A percentile compares a stretch with the other conserved stretches of the same genome.
Conservation (phyloP, 1,140 invertebrate genomes). For the Latrodectus geometricus region DNA sequence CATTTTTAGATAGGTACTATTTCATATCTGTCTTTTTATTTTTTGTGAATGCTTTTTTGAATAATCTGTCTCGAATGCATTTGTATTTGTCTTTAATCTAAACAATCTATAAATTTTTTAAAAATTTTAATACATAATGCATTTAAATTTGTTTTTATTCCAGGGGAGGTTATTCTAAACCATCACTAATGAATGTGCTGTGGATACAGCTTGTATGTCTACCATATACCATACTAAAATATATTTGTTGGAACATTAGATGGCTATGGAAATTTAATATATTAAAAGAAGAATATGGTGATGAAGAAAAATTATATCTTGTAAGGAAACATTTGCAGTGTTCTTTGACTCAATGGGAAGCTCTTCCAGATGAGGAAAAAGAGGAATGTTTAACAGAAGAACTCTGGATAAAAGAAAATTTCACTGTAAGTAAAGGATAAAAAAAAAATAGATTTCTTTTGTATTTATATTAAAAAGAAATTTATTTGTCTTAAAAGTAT, state of each 20-base stretch:
- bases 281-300: constrained; percentile 80
- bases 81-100: too few species aligned
- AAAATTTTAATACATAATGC: neutral
- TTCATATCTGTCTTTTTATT: too few species aligned
- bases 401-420: constrained; percentile 86
- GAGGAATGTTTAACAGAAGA: constrained; percentile 80
- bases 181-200: constrained; percentile 79
- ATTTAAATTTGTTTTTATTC: constrained; percentile 59
- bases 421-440: constrained; percentile 69
- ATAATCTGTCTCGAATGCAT: too few species aligned
- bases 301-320: constrained; percentile 85
- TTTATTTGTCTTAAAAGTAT: too few species aligned
- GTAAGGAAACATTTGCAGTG: constrained; percentile 83
- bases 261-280: constrained; percentile 87
- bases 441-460: too few species aligned
- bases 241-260: constrained; percentile 79
- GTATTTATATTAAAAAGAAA: too few species aligned
- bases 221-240: constrained; percentile 79
- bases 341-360: constrained; percentile 73
- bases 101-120: neutral
- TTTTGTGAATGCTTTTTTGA: too few species aligned
- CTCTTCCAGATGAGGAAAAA: constrained; percentile 80
- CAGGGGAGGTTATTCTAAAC: constrained; percentile 87
- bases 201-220: constrained; percentile 84
- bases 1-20: too few species aligned